A percentile compares a stretch with the other conserved stretches of the same genome.
Evolutionary conservation across 2,797 vertebrate species (phyloP).

Genomic region (Avahi laniger): DNA sequence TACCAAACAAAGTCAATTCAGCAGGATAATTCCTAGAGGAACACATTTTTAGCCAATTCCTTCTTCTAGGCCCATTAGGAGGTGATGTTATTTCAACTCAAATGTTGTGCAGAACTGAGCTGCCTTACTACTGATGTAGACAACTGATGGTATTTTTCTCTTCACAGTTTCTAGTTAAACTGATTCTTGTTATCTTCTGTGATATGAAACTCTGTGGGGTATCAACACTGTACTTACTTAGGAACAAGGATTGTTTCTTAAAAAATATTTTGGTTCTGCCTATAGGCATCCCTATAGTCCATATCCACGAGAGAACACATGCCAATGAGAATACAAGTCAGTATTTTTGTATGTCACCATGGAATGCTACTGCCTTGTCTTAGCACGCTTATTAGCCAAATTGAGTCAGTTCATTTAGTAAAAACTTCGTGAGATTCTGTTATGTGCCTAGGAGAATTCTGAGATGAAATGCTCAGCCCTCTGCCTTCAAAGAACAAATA

Average conservation of each 20-base stretch:
- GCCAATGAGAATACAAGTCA: background rate
- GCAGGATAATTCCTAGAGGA: background rate
- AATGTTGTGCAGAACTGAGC: background rate
- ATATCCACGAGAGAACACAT: background rate
- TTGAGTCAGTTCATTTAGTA: background rate
- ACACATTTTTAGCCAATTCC: background rate
- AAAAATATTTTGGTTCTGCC: background rate
- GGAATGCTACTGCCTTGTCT: background rate
- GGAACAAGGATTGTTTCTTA: background rate
- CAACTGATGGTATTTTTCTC: background rate
- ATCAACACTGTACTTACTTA: background rate
- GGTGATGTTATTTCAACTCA: background rate
- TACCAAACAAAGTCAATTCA: background rate
- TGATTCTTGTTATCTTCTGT: background rate
- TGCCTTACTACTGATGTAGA: background rate
- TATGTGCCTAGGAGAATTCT: background rate
- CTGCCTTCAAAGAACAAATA: conserved; percentile 20
- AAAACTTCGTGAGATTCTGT: background rate
- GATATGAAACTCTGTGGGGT: background rate
- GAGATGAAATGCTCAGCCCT: background rate
- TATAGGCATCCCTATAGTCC: background rate
- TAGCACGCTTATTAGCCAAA: background rate
- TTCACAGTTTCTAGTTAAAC: background rate
- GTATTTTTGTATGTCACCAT: background rate
- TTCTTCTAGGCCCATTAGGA: background rate